Base-by-base conservation (phyloP, 2,797 vertebrate species). In the Geotrypetes seraphini region DNA sequence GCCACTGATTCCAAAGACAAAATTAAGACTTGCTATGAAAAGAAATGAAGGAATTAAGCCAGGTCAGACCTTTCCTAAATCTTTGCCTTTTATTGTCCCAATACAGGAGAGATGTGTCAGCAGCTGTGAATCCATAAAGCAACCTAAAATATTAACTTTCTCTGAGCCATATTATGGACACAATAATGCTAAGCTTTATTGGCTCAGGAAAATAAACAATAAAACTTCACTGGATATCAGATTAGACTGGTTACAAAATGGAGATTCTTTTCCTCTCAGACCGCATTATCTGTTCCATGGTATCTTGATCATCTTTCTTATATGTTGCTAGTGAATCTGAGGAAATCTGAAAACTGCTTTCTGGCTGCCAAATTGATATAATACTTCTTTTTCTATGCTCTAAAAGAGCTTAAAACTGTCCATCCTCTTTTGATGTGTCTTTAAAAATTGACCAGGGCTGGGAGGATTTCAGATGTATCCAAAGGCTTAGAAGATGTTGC, bases 141-240 rank as follows among this genome's bases (percentile, higher is more conserved):
- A 39, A 40, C 33, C 36, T 43, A 55, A 57, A 66, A 42, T 17
- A 63, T 71, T 68, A 70, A 73, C 75, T 82, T 77, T 78, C 63
- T 17, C 59, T 1, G 22, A 79, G 71, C 69, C 71, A 66, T 55
- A 67, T 68, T 69, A 73, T 75, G 81, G 36, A 69, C 54, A 60
- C 60, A 62, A 61, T 75, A 81, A 85, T 66, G 65, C 64, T 87
- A 86, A 89, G 75, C 78, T 74, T 83, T 80, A 84, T 56, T 85
- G 76, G 79, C 67, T 83, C 66, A 69, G 75, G 75, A 69, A 71
- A 79, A 82, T 71, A 85, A 87, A 89, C 83, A 33, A 33, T 41
- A 77, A 83, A 84, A 86, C 76, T 85, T 87, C 76, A 89, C 54
- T 78, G 60, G 84, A 87, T 80, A 83, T 71, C 73, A 87, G 82